Evolutionary conservation across 2,797 vertebrate species (phyloP).

Genomic region (Adelosebastes latens): DNA sequence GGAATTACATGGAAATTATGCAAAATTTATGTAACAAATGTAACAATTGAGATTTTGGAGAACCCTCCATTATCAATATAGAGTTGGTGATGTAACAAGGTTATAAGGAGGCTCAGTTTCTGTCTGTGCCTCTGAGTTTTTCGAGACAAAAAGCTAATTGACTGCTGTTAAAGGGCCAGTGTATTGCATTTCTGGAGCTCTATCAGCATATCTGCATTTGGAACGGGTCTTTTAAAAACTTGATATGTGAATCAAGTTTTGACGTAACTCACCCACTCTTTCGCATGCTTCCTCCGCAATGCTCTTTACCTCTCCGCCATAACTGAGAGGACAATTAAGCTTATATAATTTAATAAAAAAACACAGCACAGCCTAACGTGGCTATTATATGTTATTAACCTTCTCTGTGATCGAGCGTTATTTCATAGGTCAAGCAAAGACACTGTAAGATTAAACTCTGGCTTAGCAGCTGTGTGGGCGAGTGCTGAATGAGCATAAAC

Average conservation of each 20-base stretch:
- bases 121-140: too few species aligned
- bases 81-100: too few species aligned
- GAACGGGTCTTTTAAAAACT: background rate
- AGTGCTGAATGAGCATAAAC: slow-evolving; percentile 63
- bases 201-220: too few species aligned
- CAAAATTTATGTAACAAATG: too few species aligned
- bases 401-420: slow-evolving; percentile 7
- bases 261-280: background rate
- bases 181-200: too few species aligned
- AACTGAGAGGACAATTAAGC: slow-evolving; percentile 2
- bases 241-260: background rate
- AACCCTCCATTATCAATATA: too few species aligned
- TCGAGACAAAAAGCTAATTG: too few species aligned
- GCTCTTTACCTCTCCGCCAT: slow-evolving; percentile 7
- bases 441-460: slow-evolving; percentile 50
- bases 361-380: background rate
- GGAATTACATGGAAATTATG: background rate
- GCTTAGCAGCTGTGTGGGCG: slow-evolving; percentile 50
- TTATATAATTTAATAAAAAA: slow-evolving; percentile 28
- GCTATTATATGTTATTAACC: slow-evolving; percentile 41
- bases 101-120: too few species aligned
- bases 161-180: too few species aligned
- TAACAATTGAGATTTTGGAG: too few species aligned
- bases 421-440: slow-evolving; percentile 51
- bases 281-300: background rate